Base-by-base conservation (phyloP, 2,113 vertebrate genomes). In the Tetraodon nigroviridis region DNA sequence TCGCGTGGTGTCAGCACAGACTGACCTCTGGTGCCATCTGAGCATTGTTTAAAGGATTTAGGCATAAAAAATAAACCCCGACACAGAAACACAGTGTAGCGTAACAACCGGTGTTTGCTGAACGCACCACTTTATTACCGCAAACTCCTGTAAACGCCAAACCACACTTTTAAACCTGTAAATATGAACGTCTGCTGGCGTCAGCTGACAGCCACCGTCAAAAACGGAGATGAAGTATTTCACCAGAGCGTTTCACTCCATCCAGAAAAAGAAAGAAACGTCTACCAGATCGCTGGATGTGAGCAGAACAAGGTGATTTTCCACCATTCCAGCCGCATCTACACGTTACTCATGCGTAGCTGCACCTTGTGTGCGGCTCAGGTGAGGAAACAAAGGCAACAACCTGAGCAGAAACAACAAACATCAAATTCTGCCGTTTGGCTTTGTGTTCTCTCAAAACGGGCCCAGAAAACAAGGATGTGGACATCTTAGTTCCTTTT, bases 401-500 rank as follows among this genome's bases (percentile, higher is more conserved):
- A 51, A 41, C 51, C 52, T 20, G 51, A 37, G 63, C 11, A 56
- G 59, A 29, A 27, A 41, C 55, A 61, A 44, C 45, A 63, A 20
- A 54, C 0, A 0, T 51, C 21, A 3, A 20, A 49, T 64, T 52
- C 51, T 18, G 45, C 5, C 5, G 14, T 16, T 44, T 16, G 11
- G 32, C 32, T 37, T 67, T 64, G 64, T 48, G 64, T 24, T 76
- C 69, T 29, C 42, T 69, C 66, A 74, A 64, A 76, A 73, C 52
- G 66, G 55, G 77, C 58, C 59, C 67, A 46, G 69, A 64, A 82
- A 88, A 89, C 84, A 70, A 62, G 76, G 79, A 88, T 84, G 81
- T 83, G 75, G 72, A 72, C 72, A 76, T 70, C 86, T 84, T 81
- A 84, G 72, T 90, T 90, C 87, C 83, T 70, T 73, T 75, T 77